Base-by-base conservation (phyloP, 2,797 vertebrate genomes). In the Echeneis naucrates region DNA sequence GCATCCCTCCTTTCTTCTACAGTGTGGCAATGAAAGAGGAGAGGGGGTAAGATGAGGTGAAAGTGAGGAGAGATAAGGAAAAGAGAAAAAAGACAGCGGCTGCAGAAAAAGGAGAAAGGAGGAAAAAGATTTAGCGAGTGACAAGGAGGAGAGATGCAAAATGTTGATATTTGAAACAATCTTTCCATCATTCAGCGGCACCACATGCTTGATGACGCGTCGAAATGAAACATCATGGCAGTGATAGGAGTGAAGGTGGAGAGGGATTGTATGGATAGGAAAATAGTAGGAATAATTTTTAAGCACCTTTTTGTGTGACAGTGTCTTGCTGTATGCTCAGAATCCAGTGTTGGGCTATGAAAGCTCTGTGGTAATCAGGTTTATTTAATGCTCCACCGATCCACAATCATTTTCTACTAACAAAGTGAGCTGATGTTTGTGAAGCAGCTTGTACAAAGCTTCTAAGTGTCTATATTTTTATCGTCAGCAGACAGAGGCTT, bases 1-100 rank as follows among this genome's bases (percentile, higher is more conserved):
- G 75, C 68, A 69, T 32, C 33, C 47, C 33, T 6, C 51, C 37
- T 64, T 23, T 50, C 13, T 37, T 48, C 45, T 12, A 17, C 62
- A 35, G 42, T 19, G 3, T 0, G 24, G 42, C 4, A 14, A 75
- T 42, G 51, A 63, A 67, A 68, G 52, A 65, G 45, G 50, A 50
- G 38, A 44, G 24, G 5, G 35, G 56, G 26, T 16, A 21, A 5
- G 23, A 16, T 0, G 40, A 59, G 59, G 60, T 61, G 51, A 72
- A 66, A 48, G 44, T 27, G 44, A 50, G 47, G 16, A 1, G 35
- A 27, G 26, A 52, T 23, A 12, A 12, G 1, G 24, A 16, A 30
- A 30, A 13, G 37, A 47, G 30, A 40, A 14, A 8, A 33, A 26
- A 37, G 7, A 42, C 37, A 23, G 24, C 50, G 47, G 47, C 23